phyloP scores from a whole-genome alignment of 2,113 vertebrate genomes.

The Sarotherodon lohbergeri region DNA sequence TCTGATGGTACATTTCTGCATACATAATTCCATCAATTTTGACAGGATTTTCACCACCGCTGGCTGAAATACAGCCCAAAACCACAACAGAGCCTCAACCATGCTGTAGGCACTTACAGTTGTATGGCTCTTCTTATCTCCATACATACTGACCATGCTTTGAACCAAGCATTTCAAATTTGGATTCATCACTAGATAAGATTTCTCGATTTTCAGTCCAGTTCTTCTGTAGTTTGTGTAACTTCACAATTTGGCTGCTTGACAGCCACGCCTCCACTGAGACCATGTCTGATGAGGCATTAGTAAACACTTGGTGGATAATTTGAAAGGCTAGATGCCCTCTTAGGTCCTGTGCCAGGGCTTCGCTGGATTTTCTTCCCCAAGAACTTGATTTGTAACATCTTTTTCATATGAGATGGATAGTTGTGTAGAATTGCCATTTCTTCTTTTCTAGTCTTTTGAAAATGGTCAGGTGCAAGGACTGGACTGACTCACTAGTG shows the following conservation, averaged over 20 bases:
- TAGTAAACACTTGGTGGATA: background rate
- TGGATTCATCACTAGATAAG: background rate
- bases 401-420: background rate
- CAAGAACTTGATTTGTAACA: background rate
- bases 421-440: background rate
- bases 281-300: background rate
- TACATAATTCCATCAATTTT: background rate
- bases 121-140: background rate
- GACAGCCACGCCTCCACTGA: background rate
- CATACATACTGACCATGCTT: background rate
- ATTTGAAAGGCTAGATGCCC: background rate
- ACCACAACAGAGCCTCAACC: background rate
- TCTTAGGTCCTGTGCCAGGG: accelerated
- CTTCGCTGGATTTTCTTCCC: accelerated
- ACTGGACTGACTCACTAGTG: background rate
- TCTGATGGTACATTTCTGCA: background rate
- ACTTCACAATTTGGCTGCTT: background rate
- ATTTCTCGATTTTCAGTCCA: background rate
- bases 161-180: background rate
- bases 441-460: background rate
- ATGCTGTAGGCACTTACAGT: background rate
- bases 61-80: background rate
- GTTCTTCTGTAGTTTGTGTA: background rate
- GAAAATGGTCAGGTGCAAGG: background rate
- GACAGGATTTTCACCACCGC: background rate